Evolutionary conservation across 2,113 vertebrate genomes (phyloP).

Genomic region (Typhlomys cinereus): DNA sequence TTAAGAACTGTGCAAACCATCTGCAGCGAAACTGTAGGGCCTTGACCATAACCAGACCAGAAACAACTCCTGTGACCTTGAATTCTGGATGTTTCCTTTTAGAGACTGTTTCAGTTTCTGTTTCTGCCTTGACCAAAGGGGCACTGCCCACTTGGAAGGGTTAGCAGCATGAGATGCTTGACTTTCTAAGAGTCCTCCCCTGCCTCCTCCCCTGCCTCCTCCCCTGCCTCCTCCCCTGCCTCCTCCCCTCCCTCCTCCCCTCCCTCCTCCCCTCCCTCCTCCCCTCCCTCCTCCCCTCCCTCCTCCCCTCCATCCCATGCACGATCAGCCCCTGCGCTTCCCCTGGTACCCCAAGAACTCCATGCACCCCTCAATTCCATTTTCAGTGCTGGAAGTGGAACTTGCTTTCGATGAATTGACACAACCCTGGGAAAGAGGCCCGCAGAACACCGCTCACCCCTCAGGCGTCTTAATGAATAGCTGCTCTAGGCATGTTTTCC

Average conservation of each 20-base stretch:
- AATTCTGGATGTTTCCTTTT: not conserved
- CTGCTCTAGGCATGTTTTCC: not conserved
- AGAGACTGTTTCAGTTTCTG: not conserved
- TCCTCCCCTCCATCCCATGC: too few relatives aligned
- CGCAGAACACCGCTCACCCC: not conserved
- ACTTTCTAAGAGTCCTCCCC: not conserved
- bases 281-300: too few relatives aligned
- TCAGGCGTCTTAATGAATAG: not conserved
- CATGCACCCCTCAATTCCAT: fast-evolving
- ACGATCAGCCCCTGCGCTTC: not conserved
- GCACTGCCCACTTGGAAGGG: fast-evolving
- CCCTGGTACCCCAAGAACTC: not conserved
- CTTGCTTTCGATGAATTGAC: not conserved
- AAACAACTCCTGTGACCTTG: fast-evolving
- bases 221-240: too few relatives aligned
- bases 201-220: too few relatives aligned
- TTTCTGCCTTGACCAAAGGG: not conserved
- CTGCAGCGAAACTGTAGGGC: fast-evolving
- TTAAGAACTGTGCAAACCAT: not conserved
- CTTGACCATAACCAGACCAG: too few relatives aligned
- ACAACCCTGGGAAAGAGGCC: not conserved
- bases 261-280: too few relatives aligned
- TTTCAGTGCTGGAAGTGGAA: not conserved
- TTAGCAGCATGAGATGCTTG: not conserved
- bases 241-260: too few relatives aligned